A percentile compares a stretch with the other conserved stretches of the same genome.
These are phyloP conservation scores for Cotesia glomerata DNA, from an alignment of 1,140 invertebrate genomes.

Conservation along the genomic window DNA sequence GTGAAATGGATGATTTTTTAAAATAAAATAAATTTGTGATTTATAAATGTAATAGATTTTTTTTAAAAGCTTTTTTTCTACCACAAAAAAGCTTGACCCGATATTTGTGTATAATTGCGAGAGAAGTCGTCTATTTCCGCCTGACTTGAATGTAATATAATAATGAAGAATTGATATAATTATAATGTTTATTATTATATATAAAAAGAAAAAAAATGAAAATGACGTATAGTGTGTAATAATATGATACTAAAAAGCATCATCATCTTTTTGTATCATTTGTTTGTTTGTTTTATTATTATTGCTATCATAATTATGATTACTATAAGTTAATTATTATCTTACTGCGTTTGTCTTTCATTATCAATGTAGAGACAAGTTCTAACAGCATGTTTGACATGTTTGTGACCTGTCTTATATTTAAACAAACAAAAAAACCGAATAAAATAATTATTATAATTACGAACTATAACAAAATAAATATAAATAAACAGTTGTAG, in stretches of 20 bases:
- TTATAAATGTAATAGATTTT: constrained; percentile 33
- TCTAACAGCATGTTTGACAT: no score
- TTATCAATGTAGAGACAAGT: constrained; percentile 56
- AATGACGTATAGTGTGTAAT: constrained; percentile 43
- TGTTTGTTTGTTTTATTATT: constrained; percentile 56
- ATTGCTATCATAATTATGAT: no score
- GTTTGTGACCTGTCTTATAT: neutral
- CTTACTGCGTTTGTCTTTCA: constrained; percentile 64
- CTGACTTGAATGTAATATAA: constrained; percentile 49
- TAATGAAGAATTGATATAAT: constrained; percentile 54
- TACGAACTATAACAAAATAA: no score
- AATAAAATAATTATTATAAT: neutral
- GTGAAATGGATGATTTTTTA: constrained; percentile 33
- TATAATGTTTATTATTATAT: constrained; percentile 53
- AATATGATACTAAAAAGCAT: constrained; percentile 55
- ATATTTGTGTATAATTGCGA: constrained; percentile 48
- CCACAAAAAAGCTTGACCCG: constrained; percentile 28
- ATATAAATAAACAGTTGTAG: no score
- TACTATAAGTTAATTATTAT: constrained; percentile 42
- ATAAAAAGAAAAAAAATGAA: constrained; percentile 26
- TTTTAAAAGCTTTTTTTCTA: constrained; percentile 31
- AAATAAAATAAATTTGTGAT: constrained; percentile 48
- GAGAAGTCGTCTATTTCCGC: constrained; percentile 57
- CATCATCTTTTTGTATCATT: constrained; percentile 62
- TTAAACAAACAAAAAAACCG: neutral